Percentiles rank a stretch among this genome's conserved stretches.
Evolutionary conservation across 2,113 vertebrate genomes (phyloP).

Genomic region (Pituophis catenifer): DNA sequence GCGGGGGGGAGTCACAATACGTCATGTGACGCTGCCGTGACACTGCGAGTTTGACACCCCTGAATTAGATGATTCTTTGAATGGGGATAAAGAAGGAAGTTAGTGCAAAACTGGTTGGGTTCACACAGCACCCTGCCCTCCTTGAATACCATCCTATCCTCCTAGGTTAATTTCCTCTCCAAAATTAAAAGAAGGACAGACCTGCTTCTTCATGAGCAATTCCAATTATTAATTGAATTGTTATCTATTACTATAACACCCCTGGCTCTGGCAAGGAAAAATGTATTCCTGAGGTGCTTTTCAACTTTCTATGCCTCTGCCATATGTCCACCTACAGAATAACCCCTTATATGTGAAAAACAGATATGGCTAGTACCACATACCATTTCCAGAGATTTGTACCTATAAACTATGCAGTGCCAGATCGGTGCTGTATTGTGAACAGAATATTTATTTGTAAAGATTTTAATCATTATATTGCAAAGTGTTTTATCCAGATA

Average conservation of each 20-base stretch:
- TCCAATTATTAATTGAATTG: neutral
- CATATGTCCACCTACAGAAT: neutral
- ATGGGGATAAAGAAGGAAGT: neutral
- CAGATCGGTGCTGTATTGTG: neutral
- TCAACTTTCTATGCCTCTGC: neutral
- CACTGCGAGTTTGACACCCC: too few relatives aligned
- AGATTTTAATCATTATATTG: neutral
- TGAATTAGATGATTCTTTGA: neutral
- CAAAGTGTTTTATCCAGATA: neutral
- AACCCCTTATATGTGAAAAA: neutral
- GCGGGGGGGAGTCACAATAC: too few relatives aligned
- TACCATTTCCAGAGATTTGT: neutral
- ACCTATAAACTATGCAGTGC: neutral
- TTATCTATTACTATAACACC: neutral
- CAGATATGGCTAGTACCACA: neutral
- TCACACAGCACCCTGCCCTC: neutral
- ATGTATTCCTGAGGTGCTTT: neutral
- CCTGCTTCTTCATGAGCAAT: neutral
- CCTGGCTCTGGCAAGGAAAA: neutral
- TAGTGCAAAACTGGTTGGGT: neutral
- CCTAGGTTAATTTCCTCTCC: neutral
- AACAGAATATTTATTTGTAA: neutral
- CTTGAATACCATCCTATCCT: neutral
- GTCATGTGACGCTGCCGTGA: too few relatives aligned
- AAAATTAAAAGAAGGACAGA: neutral